A percentile compares a stretch with the other conserved stretches of the same genome.
phyloP scores from a whole-genome alignment of 2,888 invertebrate species.

The Drosophila maculinotata region DNA sequence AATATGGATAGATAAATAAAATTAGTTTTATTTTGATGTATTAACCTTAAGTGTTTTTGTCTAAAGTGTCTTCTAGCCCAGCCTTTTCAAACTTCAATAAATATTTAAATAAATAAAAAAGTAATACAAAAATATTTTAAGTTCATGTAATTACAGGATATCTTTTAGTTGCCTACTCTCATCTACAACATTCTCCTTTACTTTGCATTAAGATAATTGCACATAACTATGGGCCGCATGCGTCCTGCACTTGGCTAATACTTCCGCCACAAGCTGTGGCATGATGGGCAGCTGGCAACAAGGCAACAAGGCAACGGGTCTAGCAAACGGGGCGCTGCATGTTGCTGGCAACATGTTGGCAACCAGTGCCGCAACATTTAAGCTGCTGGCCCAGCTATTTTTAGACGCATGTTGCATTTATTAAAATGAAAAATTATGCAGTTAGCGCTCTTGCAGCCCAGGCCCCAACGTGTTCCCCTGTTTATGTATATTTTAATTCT shows the following conservation, averaged over 20 bases:
- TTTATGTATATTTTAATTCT: constrained; percentile 48
- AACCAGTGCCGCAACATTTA: constrained; percentile 72
- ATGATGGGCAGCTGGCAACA: constrained; percentile 10
- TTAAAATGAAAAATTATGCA: constrained; percentile 76
- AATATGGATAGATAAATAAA: no score
- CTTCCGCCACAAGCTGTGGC: constrained; percentile 60
- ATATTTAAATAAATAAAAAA: no score
- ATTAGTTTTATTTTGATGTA: no score
- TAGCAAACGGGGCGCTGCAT: no score
- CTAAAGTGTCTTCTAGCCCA: no score
- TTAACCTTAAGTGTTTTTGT: no score
- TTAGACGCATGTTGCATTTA: constrained; percentile 69
- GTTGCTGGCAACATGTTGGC: constrained; percentile 65
- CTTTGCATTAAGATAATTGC: constrained; percentile 54
- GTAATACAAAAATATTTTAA: no score
- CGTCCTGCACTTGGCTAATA: constrained; percentile 61
- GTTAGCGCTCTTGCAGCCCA: constrained; percentile 28
- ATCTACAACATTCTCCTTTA: constrained; percentile 9
- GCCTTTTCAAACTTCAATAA: no score
- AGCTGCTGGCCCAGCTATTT: constrained; percentile 61
- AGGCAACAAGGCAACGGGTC: constrained; percentile 12
- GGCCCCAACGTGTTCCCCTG: constrained; percentile 28
- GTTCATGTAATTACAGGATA: background rate
- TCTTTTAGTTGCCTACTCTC: background rate
- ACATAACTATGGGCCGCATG: constrained; percentile 50